Percentiles rank a stretch among this genome's conserved stretches.
These are phyloP conservation scores for Cygnus buccinator DNA, from an alignment of 2,113 vertebrate genomes.

Conservation along the genomic window DNA sequence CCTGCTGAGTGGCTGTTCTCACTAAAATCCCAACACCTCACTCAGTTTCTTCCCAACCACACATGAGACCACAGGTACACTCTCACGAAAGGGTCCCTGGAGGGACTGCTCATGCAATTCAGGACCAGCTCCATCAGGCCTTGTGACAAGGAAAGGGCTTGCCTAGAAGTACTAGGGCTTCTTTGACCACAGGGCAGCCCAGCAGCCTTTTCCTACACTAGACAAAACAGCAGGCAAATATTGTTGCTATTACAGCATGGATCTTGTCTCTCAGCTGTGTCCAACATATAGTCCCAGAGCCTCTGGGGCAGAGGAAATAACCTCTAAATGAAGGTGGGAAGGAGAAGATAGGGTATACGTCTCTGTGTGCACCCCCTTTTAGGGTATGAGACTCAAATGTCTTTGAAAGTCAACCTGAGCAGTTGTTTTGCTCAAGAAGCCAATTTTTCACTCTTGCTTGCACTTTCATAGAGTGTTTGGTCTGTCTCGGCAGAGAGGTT, in stretches of 20 bases:
- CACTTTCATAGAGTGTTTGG: constrained; percentile 33
- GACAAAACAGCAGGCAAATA: neutral
- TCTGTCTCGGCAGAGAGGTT: constrained; percentile 49
- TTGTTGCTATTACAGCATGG: neutral
- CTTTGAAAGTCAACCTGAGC: constrained; percentile 43
- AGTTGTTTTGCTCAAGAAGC: constrained; percentile 23
- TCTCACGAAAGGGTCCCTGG: fast-evolving
- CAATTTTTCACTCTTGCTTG: constrained; percentile 33
- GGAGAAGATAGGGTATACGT: neutral
- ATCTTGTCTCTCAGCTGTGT: neutral
- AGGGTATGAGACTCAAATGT: neutral
- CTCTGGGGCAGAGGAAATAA: neutral
- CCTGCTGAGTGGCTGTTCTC: neutral
- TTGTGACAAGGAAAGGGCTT: neutral
- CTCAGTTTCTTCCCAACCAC: neutral
- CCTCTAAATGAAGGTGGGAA: neutral
- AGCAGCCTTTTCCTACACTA: neutral
- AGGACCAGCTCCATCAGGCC: neutral
- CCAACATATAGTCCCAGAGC: neutral
- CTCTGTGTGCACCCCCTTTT: neutral
- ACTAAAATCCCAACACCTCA: neutral
- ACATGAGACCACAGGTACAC: fast-evolving
- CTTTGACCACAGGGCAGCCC: neutral
- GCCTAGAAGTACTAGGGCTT: neutral
- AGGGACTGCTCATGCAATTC: neutral